Evolutionary conservation across 1,140 invertebrate species (phyloP).

Genomic region (Triops cancriformis): DNA sequence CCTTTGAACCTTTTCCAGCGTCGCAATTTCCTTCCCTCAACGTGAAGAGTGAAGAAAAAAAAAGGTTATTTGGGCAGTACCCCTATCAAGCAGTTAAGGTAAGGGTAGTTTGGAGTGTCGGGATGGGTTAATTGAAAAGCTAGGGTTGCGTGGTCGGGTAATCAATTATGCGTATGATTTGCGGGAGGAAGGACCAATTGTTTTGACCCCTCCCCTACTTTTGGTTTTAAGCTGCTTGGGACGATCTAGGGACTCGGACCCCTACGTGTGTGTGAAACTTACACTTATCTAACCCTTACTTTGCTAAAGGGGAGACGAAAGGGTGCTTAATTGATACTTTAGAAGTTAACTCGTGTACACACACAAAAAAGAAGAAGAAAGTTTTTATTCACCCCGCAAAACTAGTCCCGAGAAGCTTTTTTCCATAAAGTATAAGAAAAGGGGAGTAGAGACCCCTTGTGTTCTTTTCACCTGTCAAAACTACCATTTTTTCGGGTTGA

Average conservation of each 20-base stretch:
- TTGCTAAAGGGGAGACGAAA: neutral
- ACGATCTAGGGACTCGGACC: neutral
- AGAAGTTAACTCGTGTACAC: neutral
- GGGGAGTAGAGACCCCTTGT: neutral
- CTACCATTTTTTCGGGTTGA: neutral
- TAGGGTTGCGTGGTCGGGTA: neutral
- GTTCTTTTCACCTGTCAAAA: constrained; percentile 11
- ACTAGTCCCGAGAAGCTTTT: too few species aligned
- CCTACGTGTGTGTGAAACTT: neutral
- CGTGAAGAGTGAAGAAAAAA: neutral
- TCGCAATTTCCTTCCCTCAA: neutral
- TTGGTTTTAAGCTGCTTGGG: too few species aligned
- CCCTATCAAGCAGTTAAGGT: neutral
- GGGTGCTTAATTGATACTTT: constrained; percentile 14
- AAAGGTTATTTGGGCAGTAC: neutral
- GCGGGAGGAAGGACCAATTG: neutral
- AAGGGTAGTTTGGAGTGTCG: neutral
- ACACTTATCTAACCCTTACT: neutral
- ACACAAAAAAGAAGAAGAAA: neutral
- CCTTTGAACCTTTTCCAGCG: neutral
- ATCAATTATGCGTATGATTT: constrained; percentile 4
- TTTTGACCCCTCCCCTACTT: neutral
- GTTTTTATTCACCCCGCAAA: too few species aligned
- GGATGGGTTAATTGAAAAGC: constrained; percentile 8
- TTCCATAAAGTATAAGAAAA: neutral